Base-by-base conservation (phyloP, 2,113 vertebrate species). In the Apistogramma diplotaenia region DNA sequence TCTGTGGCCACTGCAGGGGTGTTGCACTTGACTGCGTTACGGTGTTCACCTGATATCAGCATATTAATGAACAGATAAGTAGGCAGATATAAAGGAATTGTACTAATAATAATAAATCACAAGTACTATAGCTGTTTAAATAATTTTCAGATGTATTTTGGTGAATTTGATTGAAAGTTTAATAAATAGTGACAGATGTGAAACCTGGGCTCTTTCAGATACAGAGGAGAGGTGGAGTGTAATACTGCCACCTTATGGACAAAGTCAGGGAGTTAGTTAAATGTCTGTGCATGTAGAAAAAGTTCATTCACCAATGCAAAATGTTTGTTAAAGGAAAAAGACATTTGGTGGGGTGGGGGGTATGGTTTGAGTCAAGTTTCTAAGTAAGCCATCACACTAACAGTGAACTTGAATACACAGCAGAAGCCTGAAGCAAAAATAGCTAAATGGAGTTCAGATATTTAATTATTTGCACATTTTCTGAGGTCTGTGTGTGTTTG, bases 231-330 rank as follows among this genome's bases (percentile, higher is more conserved):
- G 7, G 12, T 23, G 56, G 29, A 40, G 43, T 11, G 27, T 13
- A 78, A 87, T 84, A 51, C 83, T 89, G 91, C 84, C 92, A 89
- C 19, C 92, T 91, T 13, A 35, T 89, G 93, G 90, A 54, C 37
- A 81, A 1, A 73, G 53, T 54, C 9, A 19, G 71, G 33, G 58
- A 8, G 57, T 33, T 23, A 2, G 8, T 33, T n/a, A 60, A 33
- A 46, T 21, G 15, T 8, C 12, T 49, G 40, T 49, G 25, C 10
- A 7, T 70, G 16, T n/a, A 11, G 62, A 1, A 8, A 61, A 37
- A 57, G 13, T 13, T 58, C 27, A 3, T 19, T 29, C 8, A 18
- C 6, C 6, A 49, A 49, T 54, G n/a, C 29, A 33, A 58, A 71
- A 49, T 33, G 27, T 29, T 54, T 37, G 62, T 46, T 25, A 67